Percentiles rank a stretch among this genome's conserved stretches.
Evolutionary conservation across 2,888 invertebrate species (phyloP).

Genomic region (Arctia plantaginis): DNA sequence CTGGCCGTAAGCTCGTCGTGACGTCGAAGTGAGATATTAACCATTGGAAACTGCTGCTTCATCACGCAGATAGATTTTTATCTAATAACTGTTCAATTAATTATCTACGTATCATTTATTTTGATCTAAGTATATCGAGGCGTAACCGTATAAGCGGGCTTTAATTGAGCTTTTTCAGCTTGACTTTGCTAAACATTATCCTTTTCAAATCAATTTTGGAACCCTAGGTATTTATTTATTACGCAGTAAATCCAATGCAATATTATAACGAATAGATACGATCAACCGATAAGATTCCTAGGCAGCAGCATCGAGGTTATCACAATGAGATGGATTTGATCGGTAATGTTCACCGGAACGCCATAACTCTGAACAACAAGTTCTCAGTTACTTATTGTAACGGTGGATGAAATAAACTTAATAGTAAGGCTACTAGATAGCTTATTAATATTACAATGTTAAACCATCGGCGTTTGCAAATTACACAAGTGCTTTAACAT

Average conservation of each 20-base stretch:
- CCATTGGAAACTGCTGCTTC: slow-evolving; percentile 59
- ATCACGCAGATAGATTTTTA: slow-evolving; percentile 60
- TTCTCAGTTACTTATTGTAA: slow-evolving; percentile 50
- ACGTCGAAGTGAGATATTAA: slow-evolving; percentile 70
- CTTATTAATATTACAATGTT: slow-evolving; percentile 35
- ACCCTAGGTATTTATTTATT: neutral
- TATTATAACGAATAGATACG: slow-evolving; percentile 62
- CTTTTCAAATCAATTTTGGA: neutral
- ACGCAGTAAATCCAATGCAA: slow-evolving; percentile 21
- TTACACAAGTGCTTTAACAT: slow-evolving; percentile 23
- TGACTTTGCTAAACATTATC: neutral
- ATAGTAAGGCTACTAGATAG: slow-evolving; percentile 28
- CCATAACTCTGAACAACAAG: slow-evolving; percentile 47
- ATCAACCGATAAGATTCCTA: slow-evolving; percentile 62
- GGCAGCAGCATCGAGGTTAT: slow-evolving; percentile 61
- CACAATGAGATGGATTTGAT: slow-evolving; percentile 57
- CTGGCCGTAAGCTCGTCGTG: slow-evolving; percentile 62
- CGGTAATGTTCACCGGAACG: slow-evolving; percentile 59
- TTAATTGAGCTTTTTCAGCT: neutral
- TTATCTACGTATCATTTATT: slow-evolving; percentile 42
- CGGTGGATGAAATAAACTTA: slow-evolving; percentile 40
- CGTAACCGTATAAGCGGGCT: slow-evolving; percentile 3
- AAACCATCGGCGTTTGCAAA: slow-evolving; percentile 26
- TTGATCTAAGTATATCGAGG: slow-evolving; percentile 29
- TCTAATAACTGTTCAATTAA: slow-evolving; percentile 63